A percentile compares a stretch with the other conserved stretches of the same genome.
These are phyloP conservation scores for Hemithea aestivaria DNA, from an alignment of 2,888 invertebrate genomes.

Conservation along the genomic window DNA sequence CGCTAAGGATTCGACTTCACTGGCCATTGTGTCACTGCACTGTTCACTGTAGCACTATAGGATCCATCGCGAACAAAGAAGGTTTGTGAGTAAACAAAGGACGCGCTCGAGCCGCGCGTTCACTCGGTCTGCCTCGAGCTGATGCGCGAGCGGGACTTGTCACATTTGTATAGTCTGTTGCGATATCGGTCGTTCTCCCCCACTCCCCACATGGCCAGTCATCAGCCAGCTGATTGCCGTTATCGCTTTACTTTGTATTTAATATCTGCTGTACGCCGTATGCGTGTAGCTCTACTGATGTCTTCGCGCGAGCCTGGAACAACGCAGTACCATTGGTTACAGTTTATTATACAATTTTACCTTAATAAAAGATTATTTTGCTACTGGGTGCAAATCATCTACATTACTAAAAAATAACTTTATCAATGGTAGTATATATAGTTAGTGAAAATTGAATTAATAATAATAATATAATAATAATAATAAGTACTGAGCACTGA, in stretches of 20 bases:
- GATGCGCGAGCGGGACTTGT: conserved; percentile 28
- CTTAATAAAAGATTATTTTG: no score
- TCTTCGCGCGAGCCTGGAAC: no score
- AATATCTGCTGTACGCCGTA: no score
- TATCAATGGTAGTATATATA: no score
- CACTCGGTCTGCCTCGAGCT: conserved; percentile 30
- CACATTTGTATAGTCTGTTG: not conserved
- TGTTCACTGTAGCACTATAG: conserved; percentile 34
- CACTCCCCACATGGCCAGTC: conserved; percentile 42
- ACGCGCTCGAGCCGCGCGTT: conserved; percentile 1
- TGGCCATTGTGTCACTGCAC: conserved; percentile 56
- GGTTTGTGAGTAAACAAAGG: conserved; percentile 60
- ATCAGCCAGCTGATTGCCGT: conserved; percentile 36
- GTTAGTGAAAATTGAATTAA: no score
- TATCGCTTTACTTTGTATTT: conserved; percentile 22
- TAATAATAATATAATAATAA: no score
- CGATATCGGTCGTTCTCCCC: conserved; percentile 62
- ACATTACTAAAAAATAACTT: no score
- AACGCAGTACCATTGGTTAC: no score
- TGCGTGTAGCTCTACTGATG: no score
- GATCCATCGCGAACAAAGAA: conserved; percentile 63
- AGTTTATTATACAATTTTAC: no score
- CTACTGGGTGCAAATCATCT: no score
- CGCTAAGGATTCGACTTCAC: conserved; percentile 61
- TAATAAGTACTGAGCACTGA: no score